Conservation (phyloP, 2,888 invertebrate genomes). For the Polietes domitor region DNA sequence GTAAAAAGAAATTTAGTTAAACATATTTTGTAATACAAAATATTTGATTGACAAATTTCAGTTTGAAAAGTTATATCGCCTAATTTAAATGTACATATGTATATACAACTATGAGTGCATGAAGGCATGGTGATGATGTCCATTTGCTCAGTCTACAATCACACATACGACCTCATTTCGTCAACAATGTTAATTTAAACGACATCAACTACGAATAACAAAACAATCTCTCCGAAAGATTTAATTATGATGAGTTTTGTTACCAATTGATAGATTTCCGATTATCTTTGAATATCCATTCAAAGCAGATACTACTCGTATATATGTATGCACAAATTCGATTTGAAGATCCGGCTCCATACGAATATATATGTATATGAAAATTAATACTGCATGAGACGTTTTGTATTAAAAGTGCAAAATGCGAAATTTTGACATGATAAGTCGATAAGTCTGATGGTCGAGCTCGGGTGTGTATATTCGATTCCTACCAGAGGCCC, state of each 20-base stretch:
- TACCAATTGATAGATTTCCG: conserved; percentile 24
- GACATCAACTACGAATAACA: not conserved
- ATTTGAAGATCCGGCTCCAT: not conserved
- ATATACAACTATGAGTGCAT: too few species aligned
- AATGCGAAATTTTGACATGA: not conserved
- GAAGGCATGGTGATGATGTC: not conserved
- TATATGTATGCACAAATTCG: not conserved
- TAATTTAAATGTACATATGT: too few species aligned
- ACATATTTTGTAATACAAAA: too few species aligned
- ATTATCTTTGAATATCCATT: not conserved
- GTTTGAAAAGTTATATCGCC: too few species aligned
- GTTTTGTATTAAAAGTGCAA: not conserved
- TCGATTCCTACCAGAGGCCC: too few species aligned
- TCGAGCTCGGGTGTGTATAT: too few species aligned
- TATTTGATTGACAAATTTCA: too few species aligned
- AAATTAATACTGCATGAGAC: not conserved
- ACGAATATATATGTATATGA: not conserved
- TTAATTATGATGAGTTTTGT: conserved; percentile 21
- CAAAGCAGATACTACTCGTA: not conserved
- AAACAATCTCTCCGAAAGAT: conserved; percentile 1
- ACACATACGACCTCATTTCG: not conserved
- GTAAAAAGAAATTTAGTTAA: too few species aligned
- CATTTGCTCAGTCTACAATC: not conserved
- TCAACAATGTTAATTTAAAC: conserved; percentile 5
- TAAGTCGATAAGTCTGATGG: too few species aligned